phyloP scores from a whole-genome alignment of 2,113 vertebrate genomes.

The Myotis lucifugus region DNA sequence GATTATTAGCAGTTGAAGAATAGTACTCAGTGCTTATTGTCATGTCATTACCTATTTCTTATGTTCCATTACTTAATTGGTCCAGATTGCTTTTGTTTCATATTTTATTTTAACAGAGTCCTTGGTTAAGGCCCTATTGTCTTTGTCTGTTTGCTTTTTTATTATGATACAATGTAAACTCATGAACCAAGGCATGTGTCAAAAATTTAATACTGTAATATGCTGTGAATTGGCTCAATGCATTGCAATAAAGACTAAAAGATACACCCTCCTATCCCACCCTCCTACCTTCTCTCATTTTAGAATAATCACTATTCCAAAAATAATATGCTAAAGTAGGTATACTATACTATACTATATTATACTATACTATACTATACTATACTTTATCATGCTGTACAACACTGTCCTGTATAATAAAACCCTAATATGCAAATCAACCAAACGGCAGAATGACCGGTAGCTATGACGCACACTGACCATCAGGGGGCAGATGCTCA shows the following conservation, averaged over 20 bases:
- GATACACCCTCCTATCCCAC: background rate
- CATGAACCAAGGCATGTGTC: background rate
- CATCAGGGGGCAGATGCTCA: too few relatives aligned
- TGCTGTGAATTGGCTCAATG: background rate
- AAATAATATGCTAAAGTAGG: background rate
- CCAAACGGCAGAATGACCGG: fast-evolving
- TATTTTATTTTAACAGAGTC: background rate
- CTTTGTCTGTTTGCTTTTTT: background rate
- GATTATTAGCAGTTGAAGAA: background rate
- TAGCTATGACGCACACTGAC: too few relatives aligned
- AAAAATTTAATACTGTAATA: background rate
- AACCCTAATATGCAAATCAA: too few relatives aligned
- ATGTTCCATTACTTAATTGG: background rate
- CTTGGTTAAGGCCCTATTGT: background rate
- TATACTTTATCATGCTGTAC: background rate
- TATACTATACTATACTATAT: background rate
- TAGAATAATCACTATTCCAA: background rate
- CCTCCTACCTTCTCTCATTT: background rate
- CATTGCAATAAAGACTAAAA: too few relatives aligned
- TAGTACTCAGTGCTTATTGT: background rate
- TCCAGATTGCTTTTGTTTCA: background rate
- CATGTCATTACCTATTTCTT: background rate
- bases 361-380: background rate
- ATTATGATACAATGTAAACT: background rate
- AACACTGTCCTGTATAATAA: background rate